Conservation (phyloP, 2,888 invertebrate species). For the Agrotis ipsilon region DNA sequence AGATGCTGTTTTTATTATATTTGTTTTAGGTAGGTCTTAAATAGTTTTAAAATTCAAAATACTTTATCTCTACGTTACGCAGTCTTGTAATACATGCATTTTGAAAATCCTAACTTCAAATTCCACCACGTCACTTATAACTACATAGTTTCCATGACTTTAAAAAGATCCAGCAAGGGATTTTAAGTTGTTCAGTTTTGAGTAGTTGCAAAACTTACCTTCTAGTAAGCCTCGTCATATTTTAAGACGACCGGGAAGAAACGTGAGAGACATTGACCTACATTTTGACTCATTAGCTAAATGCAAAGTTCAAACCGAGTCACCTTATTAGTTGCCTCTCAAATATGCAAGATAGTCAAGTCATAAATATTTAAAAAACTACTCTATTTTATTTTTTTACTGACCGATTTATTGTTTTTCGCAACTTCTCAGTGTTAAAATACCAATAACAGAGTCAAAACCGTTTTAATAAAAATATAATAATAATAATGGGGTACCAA, state of each 20-base stretch:
- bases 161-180: constrained; percentile 36
- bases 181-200: constrained; percentile 49
- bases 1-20: too few species aligned
- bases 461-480: neutral
- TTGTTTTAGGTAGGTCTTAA: too few species aligned
- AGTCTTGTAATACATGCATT: constrained; percentile 1
- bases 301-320: constrained; percentile 40
- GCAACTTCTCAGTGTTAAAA: too few species aligned
- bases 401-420: too few species aligned
- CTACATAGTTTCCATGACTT: constrained; percentile 25
- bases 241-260: constrained; percentile 47
- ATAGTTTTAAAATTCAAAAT: too few species aligned
- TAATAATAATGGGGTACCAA: neutral
- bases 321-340: neutral
- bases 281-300: constrained; percentile 54
- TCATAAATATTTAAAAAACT: too few species aligned
- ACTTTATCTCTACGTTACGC: too few species aligned
- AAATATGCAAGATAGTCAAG: neutral
- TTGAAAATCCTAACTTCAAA: constrained; percentile 9
- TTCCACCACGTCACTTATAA: constrained; percentile 10
- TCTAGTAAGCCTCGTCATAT: constrained; percentile 39
- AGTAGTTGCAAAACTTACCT: constrained; percentile 57
- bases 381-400: too few species aligned
- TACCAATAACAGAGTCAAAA: neutral
- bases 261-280: constrained; percentile 51